Conservation (phyloP, 2,888 invertebrate genomes). For the Trichacis sp. region DNA sequence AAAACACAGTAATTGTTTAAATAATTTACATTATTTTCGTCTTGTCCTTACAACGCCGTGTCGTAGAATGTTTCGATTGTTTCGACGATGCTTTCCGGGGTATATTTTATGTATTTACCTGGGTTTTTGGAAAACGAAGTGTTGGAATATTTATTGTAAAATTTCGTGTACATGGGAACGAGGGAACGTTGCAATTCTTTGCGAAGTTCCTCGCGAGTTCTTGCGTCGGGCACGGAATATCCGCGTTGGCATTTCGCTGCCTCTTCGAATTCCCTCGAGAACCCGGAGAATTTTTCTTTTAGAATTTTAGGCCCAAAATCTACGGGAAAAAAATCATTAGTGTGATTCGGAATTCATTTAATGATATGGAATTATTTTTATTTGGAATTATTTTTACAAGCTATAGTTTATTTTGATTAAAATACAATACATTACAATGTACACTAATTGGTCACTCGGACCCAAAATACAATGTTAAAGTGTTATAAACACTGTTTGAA, state of each 20-base stretch:
- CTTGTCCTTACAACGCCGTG: conserved; percentile 77
- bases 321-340: conserved; percentile 69
- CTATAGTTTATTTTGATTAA: too few species aligned
- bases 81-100: conserved; percentile 85
- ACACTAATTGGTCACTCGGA: too few species aligned
- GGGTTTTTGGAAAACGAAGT: conserved; percentile 92
- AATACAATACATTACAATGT: too few species aligned
- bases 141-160: conserved; percentile 81
- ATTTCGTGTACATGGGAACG: conserved; percentile 85
- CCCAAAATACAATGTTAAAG: too few species aligned
- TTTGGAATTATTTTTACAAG: too few species aligned
- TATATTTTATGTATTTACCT: conserved; percentile 93
- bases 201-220: conserved; percentile 88
- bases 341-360: too few species aligned
- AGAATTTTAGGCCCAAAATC: conserved; percentile 68
- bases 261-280: conserved; percentile 97
- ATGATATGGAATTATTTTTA: too few species aligned
- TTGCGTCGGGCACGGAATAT: conserved; percentile 94
- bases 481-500: too few species aligned
- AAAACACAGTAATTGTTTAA: conserved; percentile 43
- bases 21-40: conserved; percentile 12
- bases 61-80: conserved; percentile 93
- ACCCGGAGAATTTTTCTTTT: conserved; percentile 72
- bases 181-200: conserved; percentile 90
- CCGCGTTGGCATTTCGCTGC: conserved; percentile 85